Percentiles rank a stretch among this genome's conserved stretches.
Evolutionary conservation across 2,113 vertebrate genomes (phyloP).

Genomic region (Strix uralensis): DNA sequence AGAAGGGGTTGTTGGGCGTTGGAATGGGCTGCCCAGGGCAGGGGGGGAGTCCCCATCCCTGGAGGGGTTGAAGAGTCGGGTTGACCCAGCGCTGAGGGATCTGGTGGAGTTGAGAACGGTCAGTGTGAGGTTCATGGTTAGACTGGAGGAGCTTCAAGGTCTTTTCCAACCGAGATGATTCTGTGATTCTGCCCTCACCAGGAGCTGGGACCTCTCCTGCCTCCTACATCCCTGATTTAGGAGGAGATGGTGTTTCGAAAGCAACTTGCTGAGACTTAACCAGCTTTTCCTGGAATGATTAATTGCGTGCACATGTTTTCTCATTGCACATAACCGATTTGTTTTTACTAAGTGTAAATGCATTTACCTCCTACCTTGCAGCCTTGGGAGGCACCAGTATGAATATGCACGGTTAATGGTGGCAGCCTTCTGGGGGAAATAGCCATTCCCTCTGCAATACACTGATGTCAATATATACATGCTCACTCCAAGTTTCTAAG

Average conservation of each 20-base stretch:
- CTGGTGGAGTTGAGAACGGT: too few species aligned
- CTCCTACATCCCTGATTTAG: neutral
- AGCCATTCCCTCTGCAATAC: neutral
- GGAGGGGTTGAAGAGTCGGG: too few species aligned
- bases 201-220: neutral
- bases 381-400: neutral
- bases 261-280: neutral
- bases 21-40: too few species aligned
- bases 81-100: too few species aligned
- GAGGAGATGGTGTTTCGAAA: neutral
- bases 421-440: neutral
- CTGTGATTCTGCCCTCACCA: too few species aligned
- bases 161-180: too few species aligned
- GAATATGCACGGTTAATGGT: neutral
- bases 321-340: neutral
- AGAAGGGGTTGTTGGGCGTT: too few species aligned
- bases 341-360: neutral
- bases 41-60: too few species aligned
- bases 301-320: neutral
- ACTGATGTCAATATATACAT: too few species aligned
- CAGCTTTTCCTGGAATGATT: neutral
- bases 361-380: neutral
- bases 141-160: too few species aligned
- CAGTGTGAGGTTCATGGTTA: too few species aligned
- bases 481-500: neutral